A percentile compares a stretch with the other conserved stretches of the same genome.
Conservation (phyloP, 2,113 vertebrate species). For the Pardalotus punctatus region DNA sequence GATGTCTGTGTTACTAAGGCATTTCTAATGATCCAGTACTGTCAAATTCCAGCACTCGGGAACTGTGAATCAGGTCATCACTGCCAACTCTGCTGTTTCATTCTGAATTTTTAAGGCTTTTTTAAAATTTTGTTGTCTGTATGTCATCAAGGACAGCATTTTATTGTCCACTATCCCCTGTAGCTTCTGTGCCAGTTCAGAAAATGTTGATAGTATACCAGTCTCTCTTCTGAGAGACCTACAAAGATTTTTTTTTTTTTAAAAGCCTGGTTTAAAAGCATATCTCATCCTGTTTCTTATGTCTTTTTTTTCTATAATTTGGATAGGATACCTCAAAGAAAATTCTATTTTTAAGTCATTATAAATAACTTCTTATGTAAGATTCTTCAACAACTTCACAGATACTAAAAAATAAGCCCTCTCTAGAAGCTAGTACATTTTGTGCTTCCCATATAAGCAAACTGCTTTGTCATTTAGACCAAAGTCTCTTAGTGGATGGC, state of each 20-base stretch:
- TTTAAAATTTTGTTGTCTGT: not conserved
- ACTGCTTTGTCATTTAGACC: not conserved
- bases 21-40: not conserved
- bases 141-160: not conserved
- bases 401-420: slow-evolving; percentile 7
- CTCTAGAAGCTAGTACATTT: not conserved
- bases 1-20: not conserved
- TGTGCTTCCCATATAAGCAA: not conserved
- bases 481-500: not conserved
- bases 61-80: not conserved
- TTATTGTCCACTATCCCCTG: not conserved
- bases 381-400: slow-evolving; percentile 15
- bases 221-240: not conserved
- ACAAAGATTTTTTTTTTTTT: not conserved
- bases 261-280: not conserved
- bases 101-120: not conserved
- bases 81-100: not conserved
- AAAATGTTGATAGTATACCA: not conserved
- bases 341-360: slow-evolving; percentile 24
- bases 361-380: slow-evolving; percentile 42
- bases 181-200: not conserved
- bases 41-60: not conserved
- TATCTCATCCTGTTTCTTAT: not conserved
- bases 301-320: not conserved
- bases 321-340: slow-evolving; percentile 25